Conservation (phyloP, 2,888 invertebrate genomes). For the Girardia tigrina region DNA sequence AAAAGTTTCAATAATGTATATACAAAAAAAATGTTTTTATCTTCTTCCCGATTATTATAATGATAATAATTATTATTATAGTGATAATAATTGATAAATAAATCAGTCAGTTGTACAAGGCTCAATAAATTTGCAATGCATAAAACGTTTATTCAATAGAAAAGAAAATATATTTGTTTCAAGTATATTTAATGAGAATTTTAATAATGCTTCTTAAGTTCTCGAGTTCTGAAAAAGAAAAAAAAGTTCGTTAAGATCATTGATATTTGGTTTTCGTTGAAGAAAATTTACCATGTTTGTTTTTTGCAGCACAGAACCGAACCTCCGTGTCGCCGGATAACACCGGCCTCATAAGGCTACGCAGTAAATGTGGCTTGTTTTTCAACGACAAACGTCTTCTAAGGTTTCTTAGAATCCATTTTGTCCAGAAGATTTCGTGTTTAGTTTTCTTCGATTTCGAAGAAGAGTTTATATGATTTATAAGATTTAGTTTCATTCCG, state of each 20-base stretch:
- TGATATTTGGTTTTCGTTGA: background rate
- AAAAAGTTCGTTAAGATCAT: background rate
- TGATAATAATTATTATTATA: too few relatives aligned
- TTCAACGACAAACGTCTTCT: background rate
- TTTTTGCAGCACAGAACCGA: conserved; percentile 1
- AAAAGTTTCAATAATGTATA: background rate
- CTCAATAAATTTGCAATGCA: background rate
- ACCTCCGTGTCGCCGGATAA: background rate
- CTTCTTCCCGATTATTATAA: too few relatives aligned
- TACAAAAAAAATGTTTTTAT: background rate
- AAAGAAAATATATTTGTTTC: too few relatives aligned
- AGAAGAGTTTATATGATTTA: background rate
- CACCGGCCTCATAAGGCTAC: background rate
- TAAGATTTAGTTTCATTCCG: background rate
- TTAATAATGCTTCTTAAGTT: conserved; percentile 8
- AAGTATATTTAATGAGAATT: conserved; percentile 7
- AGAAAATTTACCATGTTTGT: background rate
- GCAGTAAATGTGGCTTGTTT: conserved; percentile 10
- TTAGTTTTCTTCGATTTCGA: background rate
- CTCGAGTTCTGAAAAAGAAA: background rate
- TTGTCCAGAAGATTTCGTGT: background rate
- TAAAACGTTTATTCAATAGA: background rate
- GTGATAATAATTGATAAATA: background rate
- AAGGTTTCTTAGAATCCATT: background rate
- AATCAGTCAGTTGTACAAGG: background rate